Evolutionary conservation across 2,888 invertebrate genomes (phyloP), one percentile per base, ranked within the genome.

Genomic region (Pilophorus perplexus): DNA sequence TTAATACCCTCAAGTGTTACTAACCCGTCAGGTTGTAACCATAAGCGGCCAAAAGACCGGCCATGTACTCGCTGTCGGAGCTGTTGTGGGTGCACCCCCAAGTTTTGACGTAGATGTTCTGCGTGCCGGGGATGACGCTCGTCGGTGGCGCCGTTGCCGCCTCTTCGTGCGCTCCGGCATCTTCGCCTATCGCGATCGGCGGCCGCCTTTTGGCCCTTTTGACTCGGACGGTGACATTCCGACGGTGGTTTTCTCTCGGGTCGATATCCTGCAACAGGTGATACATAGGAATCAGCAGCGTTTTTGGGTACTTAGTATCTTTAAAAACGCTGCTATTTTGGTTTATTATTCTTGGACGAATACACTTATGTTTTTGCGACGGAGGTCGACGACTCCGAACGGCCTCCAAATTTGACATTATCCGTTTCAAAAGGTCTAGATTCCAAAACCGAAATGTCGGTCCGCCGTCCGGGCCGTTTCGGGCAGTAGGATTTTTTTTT

Each of bases 1-100:
- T n/a, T n/a, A n/a, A n/a, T n/a, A n/a, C n/a, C n/a, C n/a, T n/a
- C n/a, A n/a, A n/a, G n/a, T n/a, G n/a, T n/a, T n/a, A 38, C 8
- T 55, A 73, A 80, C 81, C 78, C 0, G 89, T 90, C 50, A 96
- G 81, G 64, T 82, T 84, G 77, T 95, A 97, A 0, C 96, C 97
- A 74, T 88, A 90, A 0, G 88, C 84, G 0, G 91, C 88, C 66
- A 99, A 79, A 73, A 95, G 87, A 0, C 98, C 98, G 0, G 95
- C 94, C 98, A 99, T 99, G 76, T 99, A 99, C 80, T 99, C 98
- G 0, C 93, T 90, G 77, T 99, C 98, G 0, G 95, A 95, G 76
- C 87, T 95, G 78, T 99, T 99, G 79, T 99, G 98, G 0, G 96
- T 90, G 77, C 97, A 98, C 3, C 97, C 97, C 97, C 96, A 97